Evolutionary conservation across 1,140 invertebrate genomes (phyloP), one percentile per base, ranked within the genome.

Genomic region (Platyura marginata): DNA sequence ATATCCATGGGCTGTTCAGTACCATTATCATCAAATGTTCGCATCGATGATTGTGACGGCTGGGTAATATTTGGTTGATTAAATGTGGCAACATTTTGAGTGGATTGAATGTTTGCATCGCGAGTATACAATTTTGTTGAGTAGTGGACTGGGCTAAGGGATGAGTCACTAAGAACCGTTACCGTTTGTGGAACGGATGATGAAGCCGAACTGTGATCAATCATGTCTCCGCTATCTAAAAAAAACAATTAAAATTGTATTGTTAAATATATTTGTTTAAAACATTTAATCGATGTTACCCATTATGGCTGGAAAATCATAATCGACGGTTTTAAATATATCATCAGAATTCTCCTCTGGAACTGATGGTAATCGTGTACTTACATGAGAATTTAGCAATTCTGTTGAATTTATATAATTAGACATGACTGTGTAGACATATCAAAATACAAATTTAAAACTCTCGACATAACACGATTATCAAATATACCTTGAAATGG

Each of bases 401-500:
- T 59, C 57, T 60, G 18, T 6, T 16, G 34, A 6, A 16, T 9
- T 11, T 29, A 42, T 35, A 46, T 40, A 40, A 40, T 33, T 40
- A 32, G 22, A 39, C 20, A 21, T 13, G 3, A 10, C 8, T 39
- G 22, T 21, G 20, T 39, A 13, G 10, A 34, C 32, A 11, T n/a
- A 34, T 34, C 25, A 29, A 29, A 29, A 8, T 29, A 13, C 6
- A 29, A 29, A 13, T 29, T 29, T 29, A 13, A 29, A 29, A 29
- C 6, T 29, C 13, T 8, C 25, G 13, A 29, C 6, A 6, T 42
- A 41, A 40, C 19, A 34, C 19, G 21, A 4, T 18, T 20, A 18
- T 16, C 18, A 33, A 44, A 55, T 44, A 50, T 65, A 85, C 81
- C 82, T 68, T 85, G 82, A 44, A 90, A 65, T 4, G 22, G 52